Base-by-base conservation (phyloP, 1,140 invertebrate genomes). In the Dreissena rostriformis region DNA sequence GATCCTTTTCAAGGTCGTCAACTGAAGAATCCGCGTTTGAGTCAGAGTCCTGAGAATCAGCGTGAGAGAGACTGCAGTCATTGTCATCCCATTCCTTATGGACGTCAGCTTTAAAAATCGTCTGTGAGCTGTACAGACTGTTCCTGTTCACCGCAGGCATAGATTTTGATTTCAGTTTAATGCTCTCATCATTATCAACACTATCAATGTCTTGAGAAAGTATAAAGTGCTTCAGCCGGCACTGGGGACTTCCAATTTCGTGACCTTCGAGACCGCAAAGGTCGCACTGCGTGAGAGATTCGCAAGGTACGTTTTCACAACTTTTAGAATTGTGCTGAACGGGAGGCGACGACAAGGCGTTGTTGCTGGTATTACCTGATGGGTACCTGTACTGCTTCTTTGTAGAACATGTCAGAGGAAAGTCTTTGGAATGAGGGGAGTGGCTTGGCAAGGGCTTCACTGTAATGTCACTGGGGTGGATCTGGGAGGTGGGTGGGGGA, bases 91-190 rank as follows among this genome's bases (percentile, higher is more conserved):
- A 92, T 65, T 91, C 91, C 70, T 91, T 91, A 63, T 92, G 90
- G 15, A 92, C 90, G 57, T 92, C 91, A 7, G 90, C 91, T 28
- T 91, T 89, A 55, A 91, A 88, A 24, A 92, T 86, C 67, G 91
- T 92, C 51, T 89, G 90, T 15, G 90, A 91, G 53, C 86, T 87
- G 49, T 86, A 87, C 26, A 89, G 76, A 61, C 81, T 86, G 28
- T 77, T 83, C 39, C 83, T 74, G 74, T 81, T 87, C 53, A 90
- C 84, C n/a, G 86, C 86, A 22, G 88, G 90, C 86, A 89, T 86
- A 10, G 88, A 89, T 83, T 88, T 89, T 61, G 74, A 77, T 78
- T 84, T 84, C 29, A 71, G 19, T 65, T 78, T 77, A 15, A 72
- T 74, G 68, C 67, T 78, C 15, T 85, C 74, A 10, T 86, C 87